phyloP scores from a whole-genome alignment of 2,888 invertebrate species.

The Synanthedon tipuliformis region DNA sequence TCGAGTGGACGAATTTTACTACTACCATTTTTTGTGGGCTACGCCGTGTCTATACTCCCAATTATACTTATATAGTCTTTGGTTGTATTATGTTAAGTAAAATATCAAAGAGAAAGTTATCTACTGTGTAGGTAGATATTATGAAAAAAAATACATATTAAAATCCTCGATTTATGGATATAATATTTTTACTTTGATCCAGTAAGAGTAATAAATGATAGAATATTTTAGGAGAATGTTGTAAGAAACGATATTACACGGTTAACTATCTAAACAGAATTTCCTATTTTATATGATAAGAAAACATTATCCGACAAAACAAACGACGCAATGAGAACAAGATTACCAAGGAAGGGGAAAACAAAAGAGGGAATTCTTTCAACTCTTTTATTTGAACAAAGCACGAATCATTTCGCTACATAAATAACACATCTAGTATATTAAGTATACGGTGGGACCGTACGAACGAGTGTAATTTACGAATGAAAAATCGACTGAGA shows the following conservation, averaged over 20 bases:
- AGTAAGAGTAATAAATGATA: too few species aligned
- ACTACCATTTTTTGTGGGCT: too few species aligned
- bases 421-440: constrained; percentile 29
- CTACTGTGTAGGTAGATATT: too few species aligned
- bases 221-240: background rate
- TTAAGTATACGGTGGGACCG: constrained; percentile 25
- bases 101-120: too few species aligned
- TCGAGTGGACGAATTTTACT: too few species aligned
- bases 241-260: background rate
- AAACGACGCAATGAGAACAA: background rate
- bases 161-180: too few species aligned
- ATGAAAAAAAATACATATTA: too few species aligned
- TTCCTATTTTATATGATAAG: background rate
- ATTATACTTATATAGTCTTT: too few species aligned
- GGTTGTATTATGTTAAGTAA: too few species aligned
- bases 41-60: too few species aligned
- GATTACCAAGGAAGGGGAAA: constrained; percentile 4
- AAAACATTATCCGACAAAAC: background rate
- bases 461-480: constrained; percentile 39
- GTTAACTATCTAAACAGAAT: background rate
- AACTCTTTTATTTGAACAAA: constrained; percentile 27
- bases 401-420: constrained; percentile 23
- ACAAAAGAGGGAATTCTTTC: constrained; percentile 11
- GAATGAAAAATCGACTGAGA: constrained; percentile 38
- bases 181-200: too few species aligned